Conservation (phyloP, 2,797 vertebrate genomes). For the Mycteria americana region DNA sequence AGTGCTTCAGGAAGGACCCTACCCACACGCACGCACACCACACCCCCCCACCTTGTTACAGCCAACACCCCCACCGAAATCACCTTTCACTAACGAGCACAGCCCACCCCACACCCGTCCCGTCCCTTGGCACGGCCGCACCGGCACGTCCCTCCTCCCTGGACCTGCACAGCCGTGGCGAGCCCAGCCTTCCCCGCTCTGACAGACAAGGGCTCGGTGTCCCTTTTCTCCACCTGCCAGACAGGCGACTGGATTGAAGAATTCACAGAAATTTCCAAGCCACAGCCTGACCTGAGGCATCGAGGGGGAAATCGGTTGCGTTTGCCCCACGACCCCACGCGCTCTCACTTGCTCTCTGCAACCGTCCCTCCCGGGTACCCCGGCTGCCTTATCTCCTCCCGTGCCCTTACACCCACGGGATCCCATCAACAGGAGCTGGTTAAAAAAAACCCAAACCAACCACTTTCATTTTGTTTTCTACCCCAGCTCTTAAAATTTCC, state of each 20-base stretch:
- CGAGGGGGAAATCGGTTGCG: background rate
- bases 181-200: background rate
- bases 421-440: background rate
- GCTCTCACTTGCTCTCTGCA: background rate
- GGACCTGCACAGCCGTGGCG: fast-evolving
- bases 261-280: background rate
- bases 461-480: background rate
- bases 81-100: fast-evolving
- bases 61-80: background rate
- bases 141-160: background rate
- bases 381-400: background rate
- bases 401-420: background rate
- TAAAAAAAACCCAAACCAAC: background rate
- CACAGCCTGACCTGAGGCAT: background rate
- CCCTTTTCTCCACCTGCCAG: background rate
- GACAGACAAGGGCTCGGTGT: fast-evolving
- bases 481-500: background rate
- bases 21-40: fast-evolving
- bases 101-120: background rate
- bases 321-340: background rate
- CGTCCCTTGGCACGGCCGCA: fast-evolving
- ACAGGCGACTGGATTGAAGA: background rate
- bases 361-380: background rate
- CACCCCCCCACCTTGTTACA: too few relatives aligned
- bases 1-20: conserved; percentile 16